These are phyloP conservation scores for Phymatocera aterrima DNA, from an alignment of 2,888 invertebrate species.

Conservation along the genomic window DNA sequence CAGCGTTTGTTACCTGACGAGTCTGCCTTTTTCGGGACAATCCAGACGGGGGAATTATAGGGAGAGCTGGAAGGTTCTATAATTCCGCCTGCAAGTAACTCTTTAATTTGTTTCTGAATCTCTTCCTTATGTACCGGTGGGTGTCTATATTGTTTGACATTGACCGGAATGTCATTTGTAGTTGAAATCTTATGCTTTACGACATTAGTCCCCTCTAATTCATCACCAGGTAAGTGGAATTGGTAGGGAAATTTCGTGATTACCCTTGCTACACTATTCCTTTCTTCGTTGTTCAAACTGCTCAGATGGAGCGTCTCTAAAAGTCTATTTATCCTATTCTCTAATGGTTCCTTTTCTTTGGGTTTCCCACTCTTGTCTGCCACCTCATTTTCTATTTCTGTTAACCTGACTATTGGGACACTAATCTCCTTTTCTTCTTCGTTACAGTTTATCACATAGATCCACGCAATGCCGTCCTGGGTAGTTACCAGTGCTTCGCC, in stretches of 20 bases:
- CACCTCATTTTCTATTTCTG: not conserved
- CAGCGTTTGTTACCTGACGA: not conserved
- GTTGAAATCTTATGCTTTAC: constrained; percentile 8
- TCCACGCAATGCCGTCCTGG: not conserved
- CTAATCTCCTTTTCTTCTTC: constrained; percentile 12
- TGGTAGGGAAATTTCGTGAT: not conserved
- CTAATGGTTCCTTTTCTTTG: not conserved
- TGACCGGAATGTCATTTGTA: constrained; percentile 27
- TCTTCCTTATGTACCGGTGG: too few relatives aligned
- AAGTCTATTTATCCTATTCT: not conserved
- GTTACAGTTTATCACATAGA: constrained; percentile 10
- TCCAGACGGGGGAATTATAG: too few relatives aligned
- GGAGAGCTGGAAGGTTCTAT: not conserved
- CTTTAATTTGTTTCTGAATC: not conserved
- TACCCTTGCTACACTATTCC: not conserved
- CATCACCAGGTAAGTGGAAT: not conserved
- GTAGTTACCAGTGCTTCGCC: constrained; percentile 11
- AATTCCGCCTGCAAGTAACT: not conserved
- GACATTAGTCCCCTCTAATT: not conserved
- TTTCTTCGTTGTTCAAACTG: not conserved
- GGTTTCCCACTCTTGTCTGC: not conserved
- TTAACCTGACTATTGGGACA: not conserved
- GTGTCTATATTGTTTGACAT: constrained; percentile 24
- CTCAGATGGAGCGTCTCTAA: not conserved
- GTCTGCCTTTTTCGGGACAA: too few relatives aligned